phyloP scores from a whole-genome alignment of 2,113 vertebrate species.

The Microcebus ravelobensis region DNA sequence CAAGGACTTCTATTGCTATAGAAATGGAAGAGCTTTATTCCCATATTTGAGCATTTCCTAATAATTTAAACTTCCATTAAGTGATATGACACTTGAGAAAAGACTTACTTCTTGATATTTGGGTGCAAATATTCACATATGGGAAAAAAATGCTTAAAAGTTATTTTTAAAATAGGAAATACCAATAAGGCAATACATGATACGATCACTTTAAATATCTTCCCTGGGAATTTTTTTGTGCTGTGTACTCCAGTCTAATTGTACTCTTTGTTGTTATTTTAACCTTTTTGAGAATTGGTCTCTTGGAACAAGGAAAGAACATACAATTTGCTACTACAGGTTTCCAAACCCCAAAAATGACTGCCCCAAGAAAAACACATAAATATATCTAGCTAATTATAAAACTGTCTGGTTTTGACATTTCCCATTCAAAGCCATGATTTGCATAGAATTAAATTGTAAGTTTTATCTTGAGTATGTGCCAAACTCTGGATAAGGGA shows the following conservation, averaged over 20 bases:
- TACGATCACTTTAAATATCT: neutral
- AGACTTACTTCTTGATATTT: neutral
- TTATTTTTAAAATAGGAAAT: neutral
- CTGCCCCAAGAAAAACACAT: neutral
- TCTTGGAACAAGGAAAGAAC: neutral
- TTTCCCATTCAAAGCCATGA: neutral
- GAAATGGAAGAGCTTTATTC: neutral
- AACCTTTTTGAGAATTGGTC: neutral
- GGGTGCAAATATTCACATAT: neutral
- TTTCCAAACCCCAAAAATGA: neutral
- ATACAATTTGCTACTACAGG: neutral
- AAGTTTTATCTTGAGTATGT: neutral
- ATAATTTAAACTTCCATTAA: constrained; percentile 43
- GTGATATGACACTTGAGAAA: neutral
- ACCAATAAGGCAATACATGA: neutral
- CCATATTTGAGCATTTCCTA: constrained; percentile 37
- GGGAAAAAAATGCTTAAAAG: neutral
- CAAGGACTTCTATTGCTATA: neutral
- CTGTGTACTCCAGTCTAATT: neutral
- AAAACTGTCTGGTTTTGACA: neutral
- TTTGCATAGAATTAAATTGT: neutral
- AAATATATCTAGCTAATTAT: neutral
- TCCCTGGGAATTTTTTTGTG: neutral
- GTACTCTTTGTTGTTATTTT: neutral
- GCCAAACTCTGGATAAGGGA: neutral